Conservation (phyloP, 2,888 invertebrate species). For the Tricholauxania praeusta region DNA sequence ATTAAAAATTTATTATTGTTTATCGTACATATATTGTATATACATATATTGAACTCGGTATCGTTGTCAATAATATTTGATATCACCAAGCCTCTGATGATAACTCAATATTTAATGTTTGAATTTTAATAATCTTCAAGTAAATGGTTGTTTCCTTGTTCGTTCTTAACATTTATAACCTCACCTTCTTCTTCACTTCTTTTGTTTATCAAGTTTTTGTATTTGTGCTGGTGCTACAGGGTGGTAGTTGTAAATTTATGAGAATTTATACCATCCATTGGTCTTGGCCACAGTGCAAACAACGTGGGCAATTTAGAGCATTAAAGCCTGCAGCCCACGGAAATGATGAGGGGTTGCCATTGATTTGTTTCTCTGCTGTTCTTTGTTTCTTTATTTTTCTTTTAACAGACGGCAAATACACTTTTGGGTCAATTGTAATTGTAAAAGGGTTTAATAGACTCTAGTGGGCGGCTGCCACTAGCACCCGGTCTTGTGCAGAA, state of each 20-base stretch:
- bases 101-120: conserved; percentile 39
- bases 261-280: conserved; percentile 19
- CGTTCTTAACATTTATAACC: conserved; percentile 2
- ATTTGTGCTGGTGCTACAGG: background rate
- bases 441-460: conserved; percentile 35
- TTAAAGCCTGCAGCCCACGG: background rate
- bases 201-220: background rate
- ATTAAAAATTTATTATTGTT: no score
- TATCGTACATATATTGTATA: no score
- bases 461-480: no score
- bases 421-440: conserved; percentile 26
- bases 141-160: conserved; percentile 1
- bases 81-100: no score
- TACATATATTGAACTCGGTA: no score
- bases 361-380: conserved; percentile 20
- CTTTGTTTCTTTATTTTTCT: background rate
- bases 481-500: no score
- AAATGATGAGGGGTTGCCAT: conserved; percentile 22
- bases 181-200: no score
- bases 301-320: conserved; percentile 2
- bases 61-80: no score
- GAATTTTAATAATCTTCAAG: conserved; percentile 38
- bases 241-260: background rate
- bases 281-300: conserved; percentile 20
- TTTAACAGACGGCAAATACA: conserved; percentile 2